phyloP scores from a whole-genome alignment of 2,888 invertebrate species.

The Papilio protenor region DNA sequence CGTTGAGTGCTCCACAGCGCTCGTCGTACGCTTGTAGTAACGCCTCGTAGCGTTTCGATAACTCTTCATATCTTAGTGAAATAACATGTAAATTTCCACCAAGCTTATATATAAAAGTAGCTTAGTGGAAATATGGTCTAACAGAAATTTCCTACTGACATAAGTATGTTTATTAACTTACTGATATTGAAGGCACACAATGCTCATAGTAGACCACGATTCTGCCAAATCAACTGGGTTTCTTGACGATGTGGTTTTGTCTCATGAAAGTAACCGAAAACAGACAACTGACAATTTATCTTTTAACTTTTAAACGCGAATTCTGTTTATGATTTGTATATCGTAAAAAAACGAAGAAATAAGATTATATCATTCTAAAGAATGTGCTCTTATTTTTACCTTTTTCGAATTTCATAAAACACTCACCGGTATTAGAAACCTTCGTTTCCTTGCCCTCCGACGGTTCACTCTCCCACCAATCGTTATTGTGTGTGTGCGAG shows the following conservation, averaged over 20 bases:
- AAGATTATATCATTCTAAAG: too few species aligned
- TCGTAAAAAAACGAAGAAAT: too few species aligned
- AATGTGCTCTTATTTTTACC: not conserved
- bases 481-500: conserved; percentile 59
- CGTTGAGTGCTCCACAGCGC: conserved; percentile 56
- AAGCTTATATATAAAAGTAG: too few species aligned
- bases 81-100: not conserved
- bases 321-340: too few species aligned
- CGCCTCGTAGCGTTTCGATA: conserved; percentile 69
- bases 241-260: conserved; percentile 53
- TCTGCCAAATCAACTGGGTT: conserved; percentile 62
- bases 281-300: not conserved
- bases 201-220: conserved; percentile 82
- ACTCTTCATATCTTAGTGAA: conserved; percentile 68
- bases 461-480: conserved; percentile 60
- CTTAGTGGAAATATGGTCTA: not conserved
- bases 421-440: conserved; percentile 49
- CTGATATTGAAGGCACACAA: conserved; percentile 83
- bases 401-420: not conserved
- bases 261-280: conserved; percentile 37
- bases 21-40: conserved; percentile 67
- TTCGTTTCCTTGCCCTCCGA: conserved; percentile 54
- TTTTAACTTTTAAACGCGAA: too few species aligned
- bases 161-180: conserved; percentile 57
- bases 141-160: not conserved